phyloP scores from a whole-genome alignment of 2,113 vertebrate species.

The Istiophorus platypterus region DNA sequence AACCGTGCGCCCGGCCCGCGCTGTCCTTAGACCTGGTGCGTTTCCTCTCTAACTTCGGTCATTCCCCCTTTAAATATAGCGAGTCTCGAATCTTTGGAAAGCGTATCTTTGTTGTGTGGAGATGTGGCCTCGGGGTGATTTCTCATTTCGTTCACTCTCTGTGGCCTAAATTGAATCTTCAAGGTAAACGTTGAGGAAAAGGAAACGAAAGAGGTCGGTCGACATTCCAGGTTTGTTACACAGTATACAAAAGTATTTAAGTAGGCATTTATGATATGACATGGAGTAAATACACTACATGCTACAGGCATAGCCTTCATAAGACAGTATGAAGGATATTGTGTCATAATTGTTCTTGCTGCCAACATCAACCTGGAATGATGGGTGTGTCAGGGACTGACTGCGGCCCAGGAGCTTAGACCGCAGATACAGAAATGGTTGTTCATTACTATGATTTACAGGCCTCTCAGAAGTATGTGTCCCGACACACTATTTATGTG shows the following conservation, averaged over 20 bases:
- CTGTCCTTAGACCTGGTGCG: neutral
- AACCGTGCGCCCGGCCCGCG: neutral
- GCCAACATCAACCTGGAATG: neutral
- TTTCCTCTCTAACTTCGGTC: neutral
- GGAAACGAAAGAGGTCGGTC: constrained; percentile 13
- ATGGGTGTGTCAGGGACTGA: constrained; percentile 4
- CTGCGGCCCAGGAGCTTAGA: neutral
- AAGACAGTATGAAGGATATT: neutral
- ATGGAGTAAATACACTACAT: neutral
- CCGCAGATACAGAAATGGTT: neutral
- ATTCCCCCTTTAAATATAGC: neutral
- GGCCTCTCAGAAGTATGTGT: too few species aligned
- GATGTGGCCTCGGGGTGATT: neutral
- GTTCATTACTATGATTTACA: neutral
- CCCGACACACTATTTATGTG: too few species aligned
- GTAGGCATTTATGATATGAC: constrained; percentile 47
- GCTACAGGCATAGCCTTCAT: neutral
- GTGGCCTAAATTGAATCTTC: neutral
- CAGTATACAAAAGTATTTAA: constrained; percentile 41
- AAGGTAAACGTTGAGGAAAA: neutral
- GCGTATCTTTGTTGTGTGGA: too few species aligned
- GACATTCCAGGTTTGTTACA: constrained; percentile 60
- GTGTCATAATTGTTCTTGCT: neutral
- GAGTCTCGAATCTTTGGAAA: neutral
- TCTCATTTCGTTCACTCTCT: neutral